Percentiles rank a stretch among this genome's conserved stretches.
These are phyloP conservation scores for Boleophthalmus pectinirostris DNA, from an alignment of 2,113 vertebrate species.

Conservation along the genomic window DNA sequence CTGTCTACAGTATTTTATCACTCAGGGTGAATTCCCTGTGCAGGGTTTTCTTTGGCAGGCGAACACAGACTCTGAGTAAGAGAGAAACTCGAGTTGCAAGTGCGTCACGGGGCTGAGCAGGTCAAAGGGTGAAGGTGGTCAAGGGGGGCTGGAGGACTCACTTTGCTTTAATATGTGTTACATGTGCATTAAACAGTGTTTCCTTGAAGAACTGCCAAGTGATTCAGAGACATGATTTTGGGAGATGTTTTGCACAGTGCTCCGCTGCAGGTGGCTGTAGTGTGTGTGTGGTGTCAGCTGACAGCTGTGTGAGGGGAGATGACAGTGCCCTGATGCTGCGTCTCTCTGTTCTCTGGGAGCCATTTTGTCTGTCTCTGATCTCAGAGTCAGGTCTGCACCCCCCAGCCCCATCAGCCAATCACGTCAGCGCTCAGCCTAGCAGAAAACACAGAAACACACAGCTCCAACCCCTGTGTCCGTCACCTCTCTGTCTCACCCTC, in stretches of 20 bases:
- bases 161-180: slow-evolving; percentile 7
- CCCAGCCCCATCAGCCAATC: slow-evolving; percentile 68
- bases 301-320: slow-evolving; percentile 72
- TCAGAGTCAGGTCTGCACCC: slow-evolving; percentile 74
- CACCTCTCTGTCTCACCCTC: slow-evolving; percentile 40
- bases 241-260: slow-evolving; percentile 5
- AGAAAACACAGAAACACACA: slow-evolving; percentile 71
- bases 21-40: slow-evolving; percentile 52
- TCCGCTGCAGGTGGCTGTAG: slow-evolving; percentile 25
- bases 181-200: background rate
- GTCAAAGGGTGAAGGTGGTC: slow-evolving; percentile 41
- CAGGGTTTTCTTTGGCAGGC: slow-evolving; percentile 56
- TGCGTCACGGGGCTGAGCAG: slow-evolving; percentile 49
- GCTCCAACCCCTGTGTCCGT: slow-evolving; percentile 33
- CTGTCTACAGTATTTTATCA: slow-evolving; percentile 39
- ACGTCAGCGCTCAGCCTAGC: slow-evolving; percentile 74
- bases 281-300: slow-evolving; percentile 61
- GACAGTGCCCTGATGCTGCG: slow-evolving; percentile 77
- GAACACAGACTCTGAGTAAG: slow-evolving; percentile 48
- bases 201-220: slow-evolving; percentile 9
- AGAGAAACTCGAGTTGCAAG: slow-evolving; percentile 48
- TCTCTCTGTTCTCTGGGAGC: slow-evolving; percentile 77
- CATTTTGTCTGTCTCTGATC: slow-evolving; percentile 82
- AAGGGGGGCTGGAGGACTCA: slow-evolving; percentile 4
- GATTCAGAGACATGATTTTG: background rate